Evolutionary conservation across 2,888 invertebrate species (phyloP), one percentile per base, ranked within the genome.

Genomic region (Thelaira solivaga): DNA sequence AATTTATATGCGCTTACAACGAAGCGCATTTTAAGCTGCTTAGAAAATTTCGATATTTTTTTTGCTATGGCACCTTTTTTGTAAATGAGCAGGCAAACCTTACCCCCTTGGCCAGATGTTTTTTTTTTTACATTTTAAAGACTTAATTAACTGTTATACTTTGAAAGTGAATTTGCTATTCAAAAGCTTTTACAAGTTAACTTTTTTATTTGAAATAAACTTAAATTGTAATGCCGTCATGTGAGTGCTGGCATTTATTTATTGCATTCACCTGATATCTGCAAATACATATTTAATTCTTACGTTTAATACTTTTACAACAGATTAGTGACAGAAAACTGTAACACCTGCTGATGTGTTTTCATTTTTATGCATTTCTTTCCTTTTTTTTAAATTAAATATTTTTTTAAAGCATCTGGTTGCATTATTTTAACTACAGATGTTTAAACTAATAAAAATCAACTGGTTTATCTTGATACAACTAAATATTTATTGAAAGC

Each of bases 311-410:
- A 59, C 34, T 55, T 57, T 39, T 13, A 26, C 49, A 2, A 31
- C 24, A 47, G 31, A 71, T 62, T 34, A 61, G 29, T 26, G 61
- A 36, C n/a, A n/a, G 22, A 34, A 67, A 62, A 62, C 41, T 62
- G 8, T 36, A 76, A 47, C 76, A 77, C 76, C 76, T 77, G 76
- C 72, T 71, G 22, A 13, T 6, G 18, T 47, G n/a, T 13, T 41
- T 13, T 29, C 31, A 22, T n/a, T 39, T 26, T 10, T 36, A 26
- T 62, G 16, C 10, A 31, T 36, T 45, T 2, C 26, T 68, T 59
- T 18, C 20, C 16, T 16, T 22, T 47, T 5, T 49, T n/a, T 5
- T 34, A 10, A 11, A 20, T 36, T 8, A 16, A 16, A 39, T 49
- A 18, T 26, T 39, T 4, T 29, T 53, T 29, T 36, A 16, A 16